Evolutionary conservation across 2,797 vertebrate genomes (phyloP).

Genomic region (Pempheris klunzingeri): DNA sequence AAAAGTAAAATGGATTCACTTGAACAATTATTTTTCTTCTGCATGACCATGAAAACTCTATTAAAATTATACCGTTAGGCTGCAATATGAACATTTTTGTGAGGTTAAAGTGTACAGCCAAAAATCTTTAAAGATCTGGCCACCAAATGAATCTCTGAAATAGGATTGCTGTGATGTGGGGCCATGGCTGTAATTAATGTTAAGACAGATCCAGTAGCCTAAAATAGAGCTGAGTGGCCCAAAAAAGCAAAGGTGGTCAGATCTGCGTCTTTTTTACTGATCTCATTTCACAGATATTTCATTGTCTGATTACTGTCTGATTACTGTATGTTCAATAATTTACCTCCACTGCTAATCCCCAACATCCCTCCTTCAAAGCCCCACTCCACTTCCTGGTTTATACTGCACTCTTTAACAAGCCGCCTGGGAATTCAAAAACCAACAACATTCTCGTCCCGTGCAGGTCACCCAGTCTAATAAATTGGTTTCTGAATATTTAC

Average conservation of each 20-base stretch:
- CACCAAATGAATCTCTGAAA: slow-evolving; percentile 7
- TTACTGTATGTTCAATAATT: slow-evolving; percentile 31
- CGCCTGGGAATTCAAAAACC: slow-evolving; percentile 62
- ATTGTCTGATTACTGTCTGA: neutral
- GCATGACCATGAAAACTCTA: neutral
- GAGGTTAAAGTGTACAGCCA: neutral
- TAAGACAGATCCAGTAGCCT: slow-evolving; percentile 3
- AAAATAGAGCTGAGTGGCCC: neutral
- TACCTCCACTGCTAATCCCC: slow-evolving; percentile 27
- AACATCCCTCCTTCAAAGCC: slow-evolving; percentile 11
- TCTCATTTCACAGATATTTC: slow-evolving; percentile 13
- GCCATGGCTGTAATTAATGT: neutral
- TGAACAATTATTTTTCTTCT: neutral
- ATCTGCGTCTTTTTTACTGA: neutral
- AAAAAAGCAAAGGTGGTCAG: neutral
- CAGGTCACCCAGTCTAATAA: slow-evolving; percentile 56
- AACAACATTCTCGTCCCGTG: slow-evolving; percentile 53
- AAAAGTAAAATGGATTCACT: neutral
- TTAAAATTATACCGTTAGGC: neutral
- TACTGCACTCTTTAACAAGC: slow-evolving; percentile 44
- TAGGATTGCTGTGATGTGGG: slow-evolving; percentile 9
- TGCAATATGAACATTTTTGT: neutral
- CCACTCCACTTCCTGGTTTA: slow-evolving; percentile 45
- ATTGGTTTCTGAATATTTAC: slow-evolving; percentile 63
- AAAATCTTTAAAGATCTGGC: slow-evolving; percentile 2